These are phyloP conservation scores for Antheraea assamensis DNA, from an alignment of 2,888 invertebrate species.

Conservation along the genomic window DNA sequence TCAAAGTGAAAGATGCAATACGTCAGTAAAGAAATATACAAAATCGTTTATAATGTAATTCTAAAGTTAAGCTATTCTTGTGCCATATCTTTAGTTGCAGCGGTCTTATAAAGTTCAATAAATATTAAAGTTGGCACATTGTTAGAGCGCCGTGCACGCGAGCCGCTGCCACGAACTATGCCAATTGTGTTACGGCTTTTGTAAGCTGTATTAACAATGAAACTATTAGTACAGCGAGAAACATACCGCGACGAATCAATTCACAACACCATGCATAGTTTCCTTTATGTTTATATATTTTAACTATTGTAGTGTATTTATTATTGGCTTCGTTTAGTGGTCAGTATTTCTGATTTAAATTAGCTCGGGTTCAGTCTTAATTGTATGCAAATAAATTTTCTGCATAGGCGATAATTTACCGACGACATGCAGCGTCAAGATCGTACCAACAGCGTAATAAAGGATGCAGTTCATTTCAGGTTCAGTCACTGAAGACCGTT, in stretches of 20 bases:
- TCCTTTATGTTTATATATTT: conserved; percentile 10
- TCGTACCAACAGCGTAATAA: too few species aligned
- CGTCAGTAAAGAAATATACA: background rate
- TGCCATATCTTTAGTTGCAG: background rate
- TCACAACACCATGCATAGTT: conserved; percentile 25
- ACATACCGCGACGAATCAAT: conserved; percentile 44
- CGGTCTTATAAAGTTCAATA: conserved; percentile 74
- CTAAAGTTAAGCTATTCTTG: background rate
- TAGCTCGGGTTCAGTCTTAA: background rate
- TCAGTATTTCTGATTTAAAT: background rate
- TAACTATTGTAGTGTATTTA: background rate
- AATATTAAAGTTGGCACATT: conserved; percentile 81
- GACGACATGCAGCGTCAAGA: too few species aligned
- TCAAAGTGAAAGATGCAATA: background rate
- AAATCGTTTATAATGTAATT: background rate
- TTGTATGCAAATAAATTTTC: background rate
- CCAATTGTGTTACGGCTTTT: conserved; percentile 73
- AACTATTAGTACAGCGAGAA: conserved; percentile 62
- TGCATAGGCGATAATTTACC: too few species aligned
- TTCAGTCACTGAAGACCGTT: too few species aligned
- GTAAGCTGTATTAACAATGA: conserved; percentile 69
- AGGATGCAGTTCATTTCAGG: too few species aligned
- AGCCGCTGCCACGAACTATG: conserved; percentile 72
- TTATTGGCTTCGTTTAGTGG: background rate
- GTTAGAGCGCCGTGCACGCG: conserved; percentile 66